These are phyloP conservation scores for Dromaius novaehollandiae DNA, from an alignment of 2,113 vertebrate genomes.

Conservation along the genomic window DNA sequence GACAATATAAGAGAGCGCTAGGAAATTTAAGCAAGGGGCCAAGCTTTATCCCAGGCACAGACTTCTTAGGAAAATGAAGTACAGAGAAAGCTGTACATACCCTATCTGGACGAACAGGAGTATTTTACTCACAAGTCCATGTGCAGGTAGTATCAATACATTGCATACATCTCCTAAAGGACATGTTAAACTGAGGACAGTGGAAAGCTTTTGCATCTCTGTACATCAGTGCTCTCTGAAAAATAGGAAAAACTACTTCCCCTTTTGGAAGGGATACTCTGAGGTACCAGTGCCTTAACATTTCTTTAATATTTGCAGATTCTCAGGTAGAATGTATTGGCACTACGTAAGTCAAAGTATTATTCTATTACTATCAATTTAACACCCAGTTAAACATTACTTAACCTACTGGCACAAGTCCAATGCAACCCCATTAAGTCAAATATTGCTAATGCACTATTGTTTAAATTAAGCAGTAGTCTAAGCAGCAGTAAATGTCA, in stretches of 20 bases:
- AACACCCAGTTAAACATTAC: conserved; percentile 69
- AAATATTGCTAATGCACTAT: conserved; percentile 60
- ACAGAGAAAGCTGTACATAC: too few species aligned
- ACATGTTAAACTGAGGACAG: background rate
- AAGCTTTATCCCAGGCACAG: background rate
- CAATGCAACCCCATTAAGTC: conserved; percentile 52
- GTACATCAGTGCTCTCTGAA: background rate
- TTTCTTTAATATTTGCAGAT: background rate
- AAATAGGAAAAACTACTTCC: background rate
- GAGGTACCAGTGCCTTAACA: background rate
- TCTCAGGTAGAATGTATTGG: conserved; percentile 27
- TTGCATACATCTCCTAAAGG: background rate
- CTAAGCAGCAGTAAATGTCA: conserved; percentile 62
- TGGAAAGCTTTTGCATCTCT: background rate
- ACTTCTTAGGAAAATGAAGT: background rate
- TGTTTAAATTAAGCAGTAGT: conserved; percentile 67
- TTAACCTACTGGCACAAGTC: conserved; percentile 66
- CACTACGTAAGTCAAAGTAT: conserved; percentile 32
- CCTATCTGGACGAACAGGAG: background rate
- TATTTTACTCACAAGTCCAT: background rate
- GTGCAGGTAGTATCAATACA: background rate
- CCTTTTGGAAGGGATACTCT: background rate
- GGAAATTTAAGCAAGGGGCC: background rate
- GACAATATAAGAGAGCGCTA: background rate
- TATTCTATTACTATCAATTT: conserved; percentile 67